Percentiles rank a stretch among this genome's conserved stretches.
phyloP scores from a whole-genome alignment of 2,888 invertebrate genomes.

The Nemurella pictetii region DNA sequence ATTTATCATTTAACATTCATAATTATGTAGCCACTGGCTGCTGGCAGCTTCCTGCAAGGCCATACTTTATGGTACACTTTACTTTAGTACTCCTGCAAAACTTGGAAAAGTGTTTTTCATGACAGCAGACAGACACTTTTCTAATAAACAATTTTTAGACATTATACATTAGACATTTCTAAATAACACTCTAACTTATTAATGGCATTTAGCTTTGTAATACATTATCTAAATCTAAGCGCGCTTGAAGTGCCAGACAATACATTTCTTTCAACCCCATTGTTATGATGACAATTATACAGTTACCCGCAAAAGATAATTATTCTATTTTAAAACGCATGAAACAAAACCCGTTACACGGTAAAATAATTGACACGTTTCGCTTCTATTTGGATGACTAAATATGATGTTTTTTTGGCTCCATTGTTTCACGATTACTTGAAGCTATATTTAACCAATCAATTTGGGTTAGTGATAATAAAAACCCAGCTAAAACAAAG shows the following conservation, averaged over 20 bases:
- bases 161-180: too few species aligned
- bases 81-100: background rate
- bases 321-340: background rate
- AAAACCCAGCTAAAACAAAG: background rate
- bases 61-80: background rate
- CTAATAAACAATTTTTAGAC: too few species aligned
- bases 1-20: background rate
- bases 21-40: background rate
- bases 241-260: too few species aligned
- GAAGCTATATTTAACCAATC: background rate
- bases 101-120: background rate
- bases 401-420: background rate
- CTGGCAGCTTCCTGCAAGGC: background rate
- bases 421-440: background rate
- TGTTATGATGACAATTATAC: background rate
- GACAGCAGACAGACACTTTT: too few species aligned
- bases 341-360: background rate
- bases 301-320: background rate
- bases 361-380: background rate
- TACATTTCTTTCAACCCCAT: background rate
- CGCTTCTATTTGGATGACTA: background rate
- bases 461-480: background rate
- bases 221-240: too few species aligned
- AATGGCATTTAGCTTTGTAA: too few species aligned
- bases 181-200: too few species aligned